Conservation (phyloP, 1,140 invertebrate species). For the Aleiodes sp. region DNA sequence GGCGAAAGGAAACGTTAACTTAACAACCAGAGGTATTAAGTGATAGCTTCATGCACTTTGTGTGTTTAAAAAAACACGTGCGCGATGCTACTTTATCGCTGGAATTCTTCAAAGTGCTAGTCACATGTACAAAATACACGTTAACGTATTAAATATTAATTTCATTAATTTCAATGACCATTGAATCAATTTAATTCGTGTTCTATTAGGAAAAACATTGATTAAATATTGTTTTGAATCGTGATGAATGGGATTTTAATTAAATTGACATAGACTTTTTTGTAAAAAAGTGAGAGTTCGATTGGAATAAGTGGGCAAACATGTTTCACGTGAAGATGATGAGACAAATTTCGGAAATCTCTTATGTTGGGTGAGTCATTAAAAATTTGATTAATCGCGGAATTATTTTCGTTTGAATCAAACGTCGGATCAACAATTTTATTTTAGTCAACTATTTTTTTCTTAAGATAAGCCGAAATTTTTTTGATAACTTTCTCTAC, state of each 20-base stretch:
- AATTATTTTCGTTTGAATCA: too few relatives aligned
- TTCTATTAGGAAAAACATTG: background rate
- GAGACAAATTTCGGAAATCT: constrained; percentile 62
- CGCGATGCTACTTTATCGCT: background rate
- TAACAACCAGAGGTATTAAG: too few relatives aligned
- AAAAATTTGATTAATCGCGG: constrained; percentile 20
- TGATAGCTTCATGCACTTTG: background rate
- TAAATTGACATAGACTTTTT: too few relatives aligned
- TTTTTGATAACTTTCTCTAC: too few relatives aligned
- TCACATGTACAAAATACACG: too few relatives aligned
- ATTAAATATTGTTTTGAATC: background rate
- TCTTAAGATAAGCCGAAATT: too few relatives aligned
- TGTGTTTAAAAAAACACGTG: background rate
- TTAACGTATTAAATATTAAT: too few relatives aligned
- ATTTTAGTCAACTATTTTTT: too few relatives aligned
- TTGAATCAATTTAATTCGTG: too few relatives aligned
- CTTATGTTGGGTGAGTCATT: constrained; percentile 60
- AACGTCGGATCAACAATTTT: too few relatives aligned
- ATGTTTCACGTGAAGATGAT: constrained; percentile 46
- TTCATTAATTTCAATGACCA: too few relatives aligned
- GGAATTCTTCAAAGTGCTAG: background rate
- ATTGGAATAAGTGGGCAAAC: background rate
- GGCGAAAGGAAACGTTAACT: background rate
- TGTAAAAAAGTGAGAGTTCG: background rate
- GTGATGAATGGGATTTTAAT: background rate